Conservation (phyloP, 2,888 invertebrate genomes). For the Odontothrips loti region DNA sequence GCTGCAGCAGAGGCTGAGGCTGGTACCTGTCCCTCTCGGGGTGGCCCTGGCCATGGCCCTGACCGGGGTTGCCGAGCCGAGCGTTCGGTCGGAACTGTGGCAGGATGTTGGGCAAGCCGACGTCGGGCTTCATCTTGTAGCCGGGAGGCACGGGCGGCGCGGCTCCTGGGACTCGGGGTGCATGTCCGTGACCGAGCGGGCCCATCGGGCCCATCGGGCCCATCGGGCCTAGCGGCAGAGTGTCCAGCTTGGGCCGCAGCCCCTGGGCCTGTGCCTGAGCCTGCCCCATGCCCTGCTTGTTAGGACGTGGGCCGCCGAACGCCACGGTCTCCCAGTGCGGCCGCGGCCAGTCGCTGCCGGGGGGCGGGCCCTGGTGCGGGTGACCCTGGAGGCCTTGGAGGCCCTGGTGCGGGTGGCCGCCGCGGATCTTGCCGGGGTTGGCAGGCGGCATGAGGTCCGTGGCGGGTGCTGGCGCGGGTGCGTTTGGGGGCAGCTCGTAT, state of each 20-base stretch:
- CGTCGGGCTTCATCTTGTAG: slow-evolving; percentile 33
- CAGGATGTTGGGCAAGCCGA: slow-evolving; percentile 60
- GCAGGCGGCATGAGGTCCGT: slow-evolving; percentile 14
- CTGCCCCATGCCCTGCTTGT: neutral
- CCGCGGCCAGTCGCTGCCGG: neutral
- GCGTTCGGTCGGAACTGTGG: slow-evolving; percentile 69
- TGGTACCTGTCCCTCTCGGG: slow-evolving; percentile 2
- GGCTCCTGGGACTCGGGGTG: neutral
- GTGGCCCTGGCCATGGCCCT: slow-evolving; percentile 30
- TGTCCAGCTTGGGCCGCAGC: slow-evolving; percentile 6
- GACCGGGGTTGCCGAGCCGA: slow-evolving; percentile 42
- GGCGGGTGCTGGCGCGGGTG: neutral
- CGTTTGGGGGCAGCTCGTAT: neutral
- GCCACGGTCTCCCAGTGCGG: neutral
- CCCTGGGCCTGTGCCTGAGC: neutral
- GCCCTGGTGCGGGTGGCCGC: neutral
- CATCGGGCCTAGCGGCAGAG: neutral
- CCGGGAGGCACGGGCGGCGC: neutral
- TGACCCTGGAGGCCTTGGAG: neutral
- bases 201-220: neutral
- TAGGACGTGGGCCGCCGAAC: neutral
- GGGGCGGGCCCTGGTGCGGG: neutral
- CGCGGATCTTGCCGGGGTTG: neutral
- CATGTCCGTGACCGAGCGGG: neutral
- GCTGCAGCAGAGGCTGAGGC: slow-evolving; percentile 29